Evolutionary conservation across 2,888 invertebrate genomes (phyloP), one percentile per base, ranked within the genome.

Genomic region (Cephus spinipes): DNA sequence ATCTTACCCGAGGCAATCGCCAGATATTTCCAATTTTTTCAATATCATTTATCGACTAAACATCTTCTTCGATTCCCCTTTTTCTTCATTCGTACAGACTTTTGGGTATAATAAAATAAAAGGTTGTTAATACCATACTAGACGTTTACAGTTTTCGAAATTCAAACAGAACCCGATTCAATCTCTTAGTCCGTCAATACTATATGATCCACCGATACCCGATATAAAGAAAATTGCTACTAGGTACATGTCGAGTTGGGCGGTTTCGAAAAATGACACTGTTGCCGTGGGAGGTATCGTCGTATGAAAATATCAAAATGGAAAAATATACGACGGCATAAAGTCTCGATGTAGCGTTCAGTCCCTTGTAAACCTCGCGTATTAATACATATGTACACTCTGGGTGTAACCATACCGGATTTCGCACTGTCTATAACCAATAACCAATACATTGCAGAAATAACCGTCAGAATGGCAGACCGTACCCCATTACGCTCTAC

Each of bases 311-410:
- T 12, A 55, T 23, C 55, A 55, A 23, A 55, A 23, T 55, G 23
- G 6, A 55, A 55, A 23, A 55, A 55, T 55, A 76, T 76, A 78
- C 73, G 71, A 68, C 71, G 76, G 76, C 79, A 79, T 82, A 81
- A 80, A 80, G 79, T 81, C 79, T 81, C 77, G 75, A 77, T 80
- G 77, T 74, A 77, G 76, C 75, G 78, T 77, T 77, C 83, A 80
- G 83, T 83, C 83, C 82, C 80, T 83, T 80, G 82, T 82, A 82
- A 83, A 82, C 79, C 73, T 76, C 80, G 73, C 68, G 75, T 74
- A 55, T 55, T 55, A 55, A 55, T 55, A 55, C 55, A 23, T 55
- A 55, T 71, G 33, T 31, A 71, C 31, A 11, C 31, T 11, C 31
- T 9, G 23, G 30, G 12, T 71, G 30, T 33, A 31, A 71, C 32